Percentiles rank a stretch among this genome's conserved stretches.
Evolutionary conservation across 2,888 invertebrate genomes (phyloP).

Genomic region (Sinohyriopsis cumingii): DNA sequence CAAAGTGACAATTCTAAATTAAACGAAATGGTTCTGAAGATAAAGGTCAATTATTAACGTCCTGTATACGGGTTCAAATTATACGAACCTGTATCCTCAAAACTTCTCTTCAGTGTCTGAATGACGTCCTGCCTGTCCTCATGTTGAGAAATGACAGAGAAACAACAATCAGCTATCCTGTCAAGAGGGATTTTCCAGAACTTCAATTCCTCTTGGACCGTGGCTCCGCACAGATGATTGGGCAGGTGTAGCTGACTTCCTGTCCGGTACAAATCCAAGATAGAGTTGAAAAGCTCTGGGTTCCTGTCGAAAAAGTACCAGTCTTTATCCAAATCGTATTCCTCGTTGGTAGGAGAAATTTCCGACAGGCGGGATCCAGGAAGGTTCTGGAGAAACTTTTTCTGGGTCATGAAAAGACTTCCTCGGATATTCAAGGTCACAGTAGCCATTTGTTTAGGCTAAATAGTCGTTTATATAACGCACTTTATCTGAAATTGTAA

Average conservation of each 20-base stretch:
- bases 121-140: conserved; percentile 10
- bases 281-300: conserved; percentile 50
- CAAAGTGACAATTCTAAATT: no score
- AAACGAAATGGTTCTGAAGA: no score
- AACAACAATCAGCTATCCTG: conserved; percentile 14
- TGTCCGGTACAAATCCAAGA: conserved; percentile 55
- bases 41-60: no score
- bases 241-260: conserved; percentile 45
- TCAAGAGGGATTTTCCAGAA: conserved; percentile 52
- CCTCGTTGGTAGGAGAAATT: conserved; percentile 18
- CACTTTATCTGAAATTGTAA: no score
- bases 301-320: conserved; percentile 59
- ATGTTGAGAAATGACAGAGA: conserved; percentile 11
- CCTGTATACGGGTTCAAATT: no score
- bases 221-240: conserved; percentile 28
- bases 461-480: no score
- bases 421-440: conserved; percentile 39
- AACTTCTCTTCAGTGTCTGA: conserved; percentile 6
- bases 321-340: conserved; percentile 31
- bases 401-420: conserved; percentile 30
- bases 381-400: conserved; percentile 22
- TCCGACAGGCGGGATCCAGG: conserved; percentile 31
- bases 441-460: conserved; percentile 4
- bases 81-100: neutral
- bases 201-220: conserved; percentile 45